A percentile compares a stretch with the other conserved stretches of the same genome.
These are phyloP conservation scores for Neofelis nebulosa DNA, from an alignment of 2,113 vertebrate species.

Conservation along the genomic window DNA sequence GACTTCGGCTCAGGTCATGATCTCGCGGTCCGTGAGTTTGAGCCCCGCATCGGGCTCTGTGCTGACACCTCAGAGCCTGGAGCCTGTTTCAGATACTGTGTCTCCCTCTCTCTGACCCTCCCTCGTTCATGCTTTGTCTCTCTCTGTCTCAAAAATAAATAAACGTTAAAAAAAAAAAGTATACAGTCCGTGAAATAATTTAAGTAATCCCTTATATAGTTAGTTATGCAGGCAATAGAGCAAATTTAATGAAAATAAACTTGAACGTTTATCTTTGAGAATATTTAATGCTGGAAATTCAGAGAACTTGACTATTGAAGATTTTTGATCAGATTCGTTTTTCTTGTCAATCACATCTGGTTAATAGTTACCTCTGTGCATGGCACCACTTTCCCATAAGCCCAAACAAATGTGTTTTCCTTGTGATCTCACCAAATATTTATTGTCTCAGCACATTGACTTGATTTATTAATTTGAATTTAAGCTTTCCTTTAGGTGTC, in stretches of 20 bases:
- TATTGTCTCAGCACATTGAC: neutral
- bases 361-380: neutral
- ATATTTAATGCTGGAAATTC: neutral
- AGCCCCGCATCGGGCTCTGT: too few relatives aligned
- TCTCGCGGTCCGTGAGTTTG: too few relatives aligned
- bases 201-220: neutral
- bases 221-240: neutral
- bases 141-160: too few relatives aligned
- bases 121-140: too few relatives aligned
- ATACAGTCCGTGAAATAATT: neutral
- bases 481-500: neutral
- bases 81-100: too few relatives aligned
- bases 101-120: too few relatives aligned
- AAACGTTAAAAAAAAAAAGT: neutral
- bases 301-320: neutral
- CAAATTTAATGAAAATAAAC: neutral
- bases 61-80: too few relatives aligned
- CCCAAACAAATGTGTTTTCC: neutral
- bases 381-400: neutral
- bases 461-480: neutral
- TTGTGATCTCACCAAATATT: neutral
- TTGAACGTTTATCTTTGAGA: neutral
- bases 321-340: neutral
- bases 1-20: too few relatives aligned
- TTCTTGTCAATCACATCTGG: neutral